Evolutionary conservation across 2,797 vertebrate species (phyloP).

Genomic region (Microctenopoma stevenorrisi): DNA sequence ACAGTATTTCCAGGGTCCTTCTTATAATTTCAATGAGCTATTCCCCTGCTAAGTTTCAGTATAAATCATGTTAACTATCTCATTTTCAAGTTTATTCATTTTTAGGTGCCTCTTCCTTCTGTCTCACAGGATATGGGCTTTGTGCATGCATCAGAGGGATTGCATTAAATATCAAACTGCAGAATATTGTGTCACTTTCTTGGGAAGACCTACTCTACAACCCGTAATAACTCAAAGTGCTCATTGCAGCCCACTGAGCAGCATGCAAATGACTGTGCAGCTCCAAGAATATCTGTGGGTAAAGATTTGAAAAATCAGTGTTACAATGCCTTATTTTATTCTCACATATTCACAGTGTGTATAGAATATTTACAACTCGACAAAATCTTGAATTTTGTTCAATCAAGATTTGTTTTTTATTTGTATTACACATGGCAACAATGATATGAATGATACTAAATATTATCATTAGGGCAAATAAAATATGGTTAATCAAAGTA

Average conservation of each 20-base stretch:
- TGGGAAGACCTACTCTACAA: slow-evolving; percentile 61
- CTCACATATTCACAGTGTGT: too few relatives aligned
- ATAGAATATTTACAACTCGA: too few relatives aligned
- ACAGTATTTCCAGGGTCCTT: slow-evolving; percentile 52
- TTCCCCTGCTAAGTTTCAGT: slow-evolving; percentile 57
- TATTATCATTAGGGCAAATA: too few relatives aligned
- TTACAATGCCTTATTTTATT: slow-evolving; percentile 12
- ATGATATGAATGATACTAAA: too few relatives aligned
- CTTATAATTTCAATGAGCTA: slow-evolving; percentile 80
- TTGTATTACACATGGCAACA: too few relatives aligned
- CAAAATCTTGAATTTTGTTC: too few relatives aligned
- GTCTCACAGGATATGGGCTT: slow-evolving; percentile 48
- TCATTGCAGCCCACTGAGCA: slow-evolving; percentile 37
- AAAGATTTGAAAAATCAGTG: slow-evolving; percentile 22
- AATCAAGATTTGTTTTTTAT: too few relatives aligned
- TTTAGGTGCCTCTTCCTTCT: slow-evolving; percentile 71
- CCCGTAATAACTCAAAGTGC: slow-evolving; percentile 68
- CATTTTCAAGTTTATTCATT: slow-evolving; percentile 84
- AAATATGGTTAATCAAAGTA: too few relatives aligned
- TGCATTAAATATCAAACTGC: slow-evolving; percentile 74
- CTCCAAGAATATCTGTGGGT: slow-evolving; percentile 34
- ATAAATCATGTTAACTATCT: slow-evolving; percentile 85
- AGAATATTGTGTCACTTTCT: slow-evolving; percentile 69
- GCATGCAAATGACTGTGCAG: slow-evolving; percentile 60
- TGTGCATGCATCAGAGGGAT: slow-evolving; percentile 62